Evolutionary conservation across 2,113 vertebrate species (phyloP), one percentile per base, ranked within the genome.

Genomic region (Eurystomus gularis): DNA sequence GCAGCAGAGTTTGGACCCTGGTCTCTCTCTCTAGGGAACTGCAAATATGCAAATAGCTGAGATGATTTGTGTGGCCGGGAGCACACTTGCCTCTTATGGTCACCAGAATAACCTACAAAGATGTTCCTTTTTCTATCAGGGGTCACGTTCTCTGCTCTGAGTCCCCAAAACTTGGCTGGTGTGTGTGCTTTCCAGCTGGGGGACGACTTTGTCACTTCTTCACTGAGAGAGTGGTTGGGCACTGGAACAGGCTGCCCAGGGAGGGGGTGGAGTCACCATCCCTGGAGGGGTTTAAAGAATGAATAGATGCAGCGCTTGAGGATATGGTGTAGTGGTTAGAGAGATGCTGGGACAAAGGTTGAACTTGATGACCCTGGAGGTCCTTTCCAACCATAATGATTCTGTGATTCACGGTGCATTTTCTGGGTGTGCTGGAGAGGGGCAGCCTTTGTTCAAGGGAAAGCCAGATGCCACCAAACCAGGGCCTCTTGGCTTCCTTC

Each of bases 61-160:
- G 80, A 9, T 24, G 89, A 9, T 58, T 3, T 31, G 70, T 37
- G 83, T 26, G 35, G 40, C 17, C 85, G 31, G 70, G 31, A 9
- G 12, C 0, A 14, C 17, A 1, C 51, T 48, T 28, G 4, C 13
- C 28, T 54, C 9, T 20, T 0, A 0, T 13, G 33, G 11, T 9
- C 68, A 7, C 10, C 48, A 17, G 75, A 49, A 48, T 3, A 15
- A 28, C 2, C 46, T 35, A 3, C 81, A 81, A 37, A 60, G 24
- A 17, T 3, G 3, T 55, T 33, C 52, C 48, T 24, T 55, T 60
- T 64, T 6, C 61, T n/a, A 2, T 2, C 1, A 3, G 16, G 17
- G 48, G 62, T 64, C 33, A 11, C 4, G 6, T 39, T 58, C 57
- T 37, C 24, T 70, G 71, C 52, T 57, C 58, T 1, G 60, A 10